Base-by-base conservation (phyloP, 2,888 invertebrate species). In the Habroteleia sp. region DNA sequence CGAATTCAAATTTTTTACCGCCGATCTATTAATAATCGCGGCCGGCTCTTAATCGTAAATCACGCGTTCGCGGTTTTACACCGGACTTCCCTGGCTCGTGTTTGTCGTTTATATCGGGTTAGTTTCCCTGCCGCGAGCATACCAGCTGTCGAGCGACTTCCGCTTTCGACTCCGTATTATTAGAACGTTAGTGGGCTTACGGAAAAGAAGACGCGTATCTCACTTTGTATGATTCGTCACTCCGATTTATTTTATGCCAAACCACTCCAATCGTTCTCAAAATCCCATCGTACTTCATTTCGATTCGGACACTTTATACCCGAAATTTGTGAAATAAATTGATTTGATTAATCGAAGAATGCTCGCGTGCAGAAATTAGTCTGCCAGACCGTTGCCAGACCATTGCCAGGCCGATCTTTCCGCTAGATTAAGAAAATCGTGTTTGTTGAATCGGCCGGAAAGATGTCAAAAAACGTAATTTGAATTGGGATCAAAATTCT, bases 101-200 rank as follows among this genome's bases (percentile, higher is more conserved):
- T 63, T 54, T 62, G 74, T 66, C 68, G 63, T 69, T 74, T 69
- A 62, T 58, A 69, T 74, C 58, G 68, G 63, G 52, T 62, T 54
- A 41, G 68, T 50, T 63, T 74, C 63, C 68, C 63, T 44, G 74
- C 74, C 63, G 63, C 68, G 31, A 68, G 62, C 66, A 48, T 41
- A 48, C 60, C 74, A 68, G 74, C 74, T 74, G 74, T 63, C 63
- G 74, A 35, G 46, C 62, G 68, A 74, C 74, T 74, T 74, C 74
- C 74, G 74, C 74, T 74, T 74, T 74, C 68, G 41, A 41, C 42
- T 48, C 29, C 50, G 41, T 66, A 65, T 65, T 65, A 73, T 73
- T 73, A 73, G 60, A 58, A 65, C 66, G 37, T 44, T 42, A 44
- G 46, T 62, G 44, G 37, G 60, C 69, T 69, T 44, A 52, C 58